A percentile compares a stretch with the other conserved stretches of the same genome.
Conservation (phyloP, 2,888 invertebrate genomes). For the Parochlus steinenii region DNA sequence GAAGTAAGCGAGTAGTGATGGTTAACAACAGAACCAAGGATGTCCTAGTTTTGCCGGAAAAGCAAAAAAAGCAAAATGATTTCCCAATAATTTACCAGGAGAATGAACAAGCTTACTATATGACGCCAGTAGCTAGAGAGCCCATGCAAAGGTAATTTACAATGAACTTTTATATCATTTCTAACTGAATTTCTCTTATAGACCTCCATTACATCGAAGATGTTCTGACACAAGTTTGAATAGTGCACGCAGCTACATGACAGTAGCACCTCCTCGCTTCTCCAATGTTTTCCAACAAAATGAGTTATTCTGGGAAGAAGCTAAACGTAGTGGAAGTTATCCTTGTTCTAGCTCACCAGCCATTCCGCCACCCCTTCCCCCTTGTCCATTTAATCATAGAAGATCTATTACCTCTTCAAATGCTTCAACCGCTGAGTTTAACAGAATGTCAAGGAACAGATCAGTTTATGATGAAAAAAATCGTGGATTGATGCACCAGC, state of each 20-base stretch:
- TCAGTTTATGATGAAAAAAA: conserved; percentile 3
- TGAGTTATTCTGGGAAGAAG: conserved; percentile 1
- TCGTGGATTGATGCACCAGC: conserved; percentile 6
- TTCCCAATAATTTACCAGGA: no score
- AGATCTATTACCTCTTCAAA: conserved; percentile 2
- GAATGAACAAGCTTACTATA: conserved; percentile 22
- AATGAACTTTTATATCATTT: conserved; percentile 16
- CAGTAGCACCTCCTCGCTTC: conserved; percentile 12
- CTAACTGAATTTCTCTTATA: no score
- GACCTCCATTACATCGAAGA: conserved; percentile 12
- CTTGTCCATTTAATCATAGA: no score
- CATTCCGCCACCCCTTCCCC: conserved; percentile 11
- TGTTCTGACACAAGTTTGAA: conserved; percentile 13
- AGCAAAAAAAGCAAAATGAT: no score
- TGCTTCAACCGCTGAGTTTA: conserved; percentile 10
- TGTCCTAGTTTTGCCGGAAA: no score
- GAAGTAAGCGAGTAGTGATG: conserved; percentile 22
- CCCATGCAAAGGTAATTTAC: conserved; percentile 7
- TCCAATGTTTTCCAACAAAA: conserved; percentile 6
- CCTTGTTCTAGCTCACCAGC: conserved; percentile 6
- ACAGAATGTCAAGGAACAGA: background rate
- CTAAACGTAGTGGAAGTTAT: conserved; percentile 1
- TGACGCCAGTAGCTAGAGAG: conserved; percentile 16
- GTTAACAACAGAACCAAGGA: no score
- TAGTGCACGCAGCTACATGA: conserved; percentile 13